Evolutionary conservation across 1,140 invertebrate species (phyloP), one percentile per base, ranked within the genome.

Genomic region (Pseudomyrmex concolor): DNA sequence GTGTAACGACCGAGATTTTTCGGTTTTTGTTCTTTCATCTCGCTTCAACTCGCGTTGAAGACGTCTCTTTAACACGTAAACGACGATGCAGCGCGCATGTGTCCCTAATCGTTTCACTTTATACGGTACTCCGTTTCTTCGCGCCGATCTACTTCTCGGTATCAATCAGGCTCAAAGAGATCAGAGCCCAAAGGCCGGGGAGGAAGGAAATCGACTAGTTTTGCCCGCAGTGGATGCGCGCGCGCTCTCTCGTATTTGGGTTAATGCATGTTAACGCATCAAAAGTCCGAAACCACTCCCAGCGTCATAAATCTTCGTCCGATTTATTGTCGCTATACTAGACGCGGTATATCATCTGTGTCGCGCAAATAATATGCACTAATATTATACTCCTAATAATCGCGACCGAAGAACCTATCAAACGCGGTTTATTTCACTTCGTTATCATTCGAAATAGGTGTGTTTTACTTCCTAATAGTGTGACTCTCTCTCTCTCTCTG

Each of bases 211-310:
- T 51, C 43, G 9, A 74, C 78, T 73, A 12, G 50, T 57, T 86
- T 86, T 22, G 84, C 72, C 68, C 80, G 82, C 84, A 60, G 84
- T 86, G 54, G 72, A 48, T 77, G 67, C 34, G 34, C 34, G 34
- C 34, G 34, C 34, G 5, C 34, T 7, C 34, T 72, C 57, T 78
- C 55, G 85, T 72, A 87, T 87, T 87, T 87, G 72, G 86, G 86
- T 87, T 87, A 87, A 87, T 87, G 86, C 72, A 86, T 70, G 80
- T 87, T 87, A 86, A 87, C 86, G 80, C 85, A 86, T 87, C 86
- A 86, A 34, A 34, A 86, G 70, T 22, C 15, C 45, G 48, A 73
- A 87, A 87, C 86, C 85, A 86, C 85, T 86, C 73, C 74, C 72
- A 72, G 43, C 15, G 22, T 60, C 55, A 82, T 83, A 73, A 81